phyloP scores from a whole-genome alignment of 2,888 invertebrate genomes.

The Ommatoiulus sabulosus region DNA sequence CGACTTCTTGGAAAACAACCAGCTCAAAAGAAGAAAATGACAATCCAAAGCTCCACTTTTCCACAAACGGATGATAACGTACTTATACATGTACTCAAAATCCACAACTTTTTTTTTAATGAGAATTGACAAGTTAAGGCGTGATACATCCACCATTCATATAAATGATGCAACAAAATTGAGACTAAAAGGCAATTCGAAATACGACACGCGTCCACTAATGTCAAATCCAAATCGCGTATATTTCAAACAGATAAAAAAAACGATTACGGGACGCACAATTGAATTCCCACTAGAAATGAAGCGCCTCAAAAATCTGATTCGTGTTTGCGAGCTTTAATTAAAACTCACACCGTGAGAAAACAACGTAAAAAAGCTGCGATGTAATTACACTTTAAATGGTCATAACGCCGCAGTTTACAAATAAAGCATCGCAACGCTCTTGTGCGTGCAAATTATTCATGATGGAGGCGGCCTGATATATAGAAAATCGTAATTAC shows the following conservation, averaged over 20 bases:
- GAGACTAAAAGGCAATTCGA: no score
- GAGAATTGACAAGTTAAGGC: no score
- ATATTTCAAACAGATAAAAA: neutral
- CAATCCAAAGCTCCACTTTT: no score
- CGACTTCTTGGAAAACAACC: no score
- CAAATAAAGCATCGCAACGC: slow-evolving; percentile 31
- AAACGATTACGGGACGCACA: no score
- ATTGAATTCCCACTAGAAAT: neutral
- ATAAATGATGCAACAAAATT: no score
- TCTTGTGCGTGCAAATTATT: slow-evolving; percentile 43
- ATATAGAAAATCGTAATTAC: slow-evolving; percentile 30
- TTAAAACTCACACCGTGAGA: neutral
- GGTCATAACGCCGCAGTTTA: slow-evolving; percentile 31
- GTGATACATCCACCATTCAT: no score
- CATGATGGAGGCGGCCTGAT: slow-evolving; percentile 14
- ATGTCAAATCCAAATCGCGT: neutral
- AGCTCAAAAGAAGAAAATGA: no score
- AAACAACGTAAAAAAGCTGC: slow-evolving; percentile 31
- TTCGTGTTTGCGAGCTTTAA: slow-evolving; percentile 36
- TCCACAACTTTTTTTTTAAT: no score
- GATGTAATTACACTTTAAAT: slow-evolving; percentile 24
- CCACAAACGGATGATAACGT: no score
- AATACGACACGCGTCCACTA: neutral
- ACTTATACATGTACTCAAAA: no score
- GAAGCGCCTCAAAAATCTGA: slow-evolving; percentile 3